Base-by-base conservation (phyloP, 2,113 vertebrate genomes). In the Crotalus horridus region DNA sequence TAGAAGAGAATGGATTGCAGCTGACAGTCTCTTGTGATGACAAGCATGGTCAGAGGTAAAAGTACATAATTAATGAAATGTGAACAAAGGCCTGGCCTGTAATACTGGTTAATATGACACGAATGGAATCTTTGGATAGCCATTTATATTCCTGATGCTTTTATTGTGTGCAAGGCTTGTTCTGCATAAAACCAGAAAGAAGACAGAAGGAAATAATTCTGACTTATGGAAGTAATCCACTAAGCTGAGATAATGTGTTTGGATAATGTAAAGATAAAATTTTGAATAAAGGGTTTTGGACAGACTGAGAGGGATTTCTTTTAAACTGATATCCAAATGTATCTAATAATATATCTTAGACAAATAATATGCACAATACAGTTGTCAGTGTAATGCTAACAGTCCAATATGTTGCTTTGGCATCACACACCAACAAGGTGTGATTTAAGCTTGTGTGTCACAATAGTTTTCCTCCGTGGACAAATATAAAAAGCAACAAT, bases 231-330 rank as follows among this genome's bases (percentile, higher is more conserved):
- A 29, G 61, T 23, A 74, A 46, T 55, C 56, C 56, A 69, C 24
- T 92, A n/a, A 88, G 64, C 15, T 20, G 39, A 85, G 55, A 91
- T 56, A 24, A 29, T 55, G 10, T 39, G 48, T 74, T 33, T 10
- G 51, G 15, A 23, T 6, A 7, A 51, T 39, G 13, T 12, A 15
- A 33, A 64, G n/a, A 29, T 23, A 51, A 12, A 53, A 39, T 56
- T 56, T 74, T 56, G 46, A 92, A 92, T 92, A 92, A 92, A 92
- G 91, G 12, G 24, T 89, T 92, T 89, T 89, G 59, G 51, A 89
- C 55, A 74, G 59, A 88, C 23, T 10, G 6, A 43, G 51, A 24
- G 87, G 29, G 24, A 23, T 29, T 86, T 74, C 23, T 88, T 17
- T 81, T 6, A 23, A 54, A 26, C 3, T 1, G 74, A 21, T 26